A percentile compares a stretch with the other conserved stretches of the same genome.
Conservation (phyloP, 2,888 invertebrate genomes). For the Lasioglossum lativentre region DNA sequence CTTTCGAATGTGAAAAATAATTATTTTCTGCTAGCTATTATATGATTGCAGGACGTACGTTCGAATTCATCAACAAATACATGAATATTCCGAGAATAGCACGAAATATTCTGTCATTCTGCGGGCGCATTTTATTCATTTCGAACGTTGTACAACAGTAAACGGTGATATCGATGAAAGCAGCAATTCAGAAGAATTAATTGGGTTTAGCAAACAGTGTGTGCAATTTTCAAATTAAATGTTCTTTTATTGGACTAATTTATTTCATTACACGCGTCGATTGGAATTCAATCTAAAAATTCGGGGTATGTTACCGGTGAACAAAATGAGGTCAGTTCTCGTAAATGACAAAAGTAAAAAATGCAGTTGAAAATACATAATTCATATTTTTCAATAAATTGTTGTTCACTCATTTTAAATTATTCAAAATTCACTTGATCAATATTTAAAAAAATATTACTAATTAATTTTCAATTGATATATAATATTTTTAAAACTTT, state of each 20-base stretch:
- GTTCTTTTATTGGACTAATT: slow-evolving; percentile 26
- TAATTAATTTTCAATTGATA: neutral
- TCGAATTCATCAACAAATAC: neutral
- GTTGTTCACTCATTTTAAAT: neutral
- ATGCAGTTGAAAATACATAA: neutral
- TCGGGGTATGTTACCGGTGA: too few species aligned
- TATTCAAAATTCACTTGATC: neutral
- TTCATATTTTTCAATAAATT: neutral
- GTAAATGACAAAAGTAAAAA: neutral
- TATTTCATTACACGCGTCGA: neutral
- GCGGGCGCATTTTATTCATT: slow-evolving; percentile 2
- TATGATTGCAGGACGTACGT: neutral
- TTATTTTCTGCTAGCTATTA: slow-evolving; percentile 2
- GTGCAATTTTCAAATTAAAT: slow-evolving; percentile 26
- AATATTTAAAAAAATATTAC: neutral
- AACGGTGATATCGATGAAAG: neutral
- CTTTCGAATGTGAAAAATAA: neutral
- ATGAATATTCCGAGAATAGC: slow-evolving; percentile 22
- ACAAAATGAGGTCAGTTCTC: neutral
- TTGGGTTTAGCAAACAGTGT: neutral
- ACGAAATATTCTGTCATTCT: neutral
- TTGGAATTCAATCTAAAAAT: neutral
- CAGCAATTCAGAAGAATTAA: slow-evolving; percentile 17
- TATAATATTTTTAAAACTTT: neutral
- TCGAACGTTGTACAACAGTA: neutral